phyloP scores from a whole-genome alignment of 2,113 vertebrate species.

The Chloroceryle aenea region DNA sequence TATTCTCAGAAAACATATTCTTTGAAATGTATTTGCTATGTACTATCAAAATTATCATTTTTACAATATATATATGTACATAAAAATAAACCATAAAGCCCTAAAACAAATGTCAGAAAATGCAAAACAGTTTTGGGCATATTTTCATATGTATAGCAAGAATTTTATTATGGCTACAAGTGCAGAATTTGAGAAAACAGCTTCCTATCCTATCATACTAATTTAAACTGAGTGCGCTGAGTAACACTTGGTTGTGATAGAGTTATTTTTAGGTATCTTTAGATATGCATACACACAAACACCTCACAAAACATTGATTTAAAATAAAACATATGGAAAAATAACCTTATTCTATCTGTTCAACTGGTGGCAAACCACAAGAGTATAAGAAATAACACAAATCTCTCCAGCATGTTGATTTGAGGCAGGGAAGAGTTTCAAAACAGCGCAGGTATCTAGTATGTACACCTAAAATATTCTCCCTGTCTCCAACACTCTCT shows the following conservation, averaged over 20 bases:
- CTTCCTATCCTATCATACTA: neutral
- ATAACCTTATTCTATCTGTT: neutral
- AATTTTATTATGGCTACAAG: neutral
- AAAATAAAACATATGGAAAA: neutral
- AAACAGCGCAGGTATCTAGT: neutral
- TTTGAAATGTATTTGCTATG: neutral
- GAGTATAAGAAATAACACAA: neutral
- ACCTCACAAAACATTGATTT: neutral
- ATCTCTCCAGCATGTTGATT: neutral
- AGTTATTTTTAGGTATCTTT: neutral
- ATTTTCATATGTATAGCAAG: neutral
- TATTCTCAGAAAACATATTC: rapidly evolving
- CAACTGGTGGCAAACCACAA: neutral
- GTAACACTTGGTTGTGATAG: neutral
- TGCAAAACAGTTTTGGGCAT: neutral
- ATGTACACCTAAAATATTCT: rapidly evolving
- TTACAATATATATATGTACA: neutral
- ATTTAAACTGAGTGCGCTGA: neutral
- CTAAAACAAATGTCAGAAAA: neutral
- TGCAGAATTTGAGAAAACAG: neutral
- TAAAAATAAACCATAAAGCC: neutral
- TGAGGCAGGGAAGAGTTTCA: neutral
- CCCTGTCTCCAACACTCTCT: neutral
- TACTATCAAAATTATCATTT: neutral
- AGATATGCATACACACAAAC: neutral